Percentiles rank a stretch among this genome's conserved stretches.
phyloP scores from a whole-genome alignment of 2,888 invertebrate species.

The Sarcophaga variegata region DNA sequence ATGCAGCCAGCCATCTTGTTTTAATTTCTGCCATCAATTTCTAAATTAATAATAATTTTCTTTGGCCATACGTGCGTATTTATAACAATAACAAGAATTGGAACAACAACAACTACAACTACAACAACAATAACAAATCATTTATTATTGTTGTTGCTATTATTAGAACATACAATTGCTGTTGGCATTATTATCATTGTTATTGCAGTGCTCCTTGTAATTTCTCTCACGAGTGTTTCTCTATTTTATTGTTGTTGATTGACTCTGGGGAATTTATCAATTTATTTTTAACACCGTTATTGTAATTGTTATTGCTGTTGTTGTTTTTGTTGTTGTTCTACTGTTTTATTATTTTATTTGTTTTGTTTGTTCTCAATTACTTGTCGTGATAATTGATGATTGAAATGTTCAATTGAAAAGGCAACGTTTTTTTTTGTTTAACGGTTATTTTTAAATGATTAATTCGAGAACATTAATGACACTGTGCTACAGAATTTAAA shows the following conservation, averaged over 20 bases:
- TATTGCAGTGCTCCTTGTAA: not conserved
- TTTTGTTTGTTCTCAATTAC: not conserved
- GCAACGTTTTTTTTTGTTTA: slow-evolving; percentile 4
- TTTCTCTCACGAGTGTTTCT: not conserved
- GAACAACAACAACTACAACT: too few relatives aligned
- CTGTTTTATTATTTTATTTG: too few relatives aligned
- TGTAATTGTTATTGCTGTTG: not conserved
- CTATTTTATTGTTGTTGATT: slow-evolving; percentile 2
- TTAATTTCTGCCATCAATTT: not conserved
- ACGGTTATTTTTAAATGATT: slow-evolving; percentile 7
- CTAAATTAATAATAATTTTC: not conserved
- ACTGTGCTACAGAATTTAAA: too few relatives aligned
- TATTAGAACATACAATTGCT: too few relatives aligned
- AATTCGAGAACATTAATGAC: not conserved
- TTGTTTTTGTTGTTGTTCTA: not conserved
- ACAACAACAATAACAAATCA: too few relatives aligned
- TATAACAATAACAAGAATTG: too few relatives aligned
- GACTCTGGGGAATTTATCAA: not conserved
- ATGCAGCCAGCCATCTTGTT: not conserved
- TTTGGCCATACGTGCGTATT: not conserved
- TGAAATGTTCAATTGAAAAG: slow-evolving; percentile 22
- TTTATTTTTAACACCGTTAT: not conserved
- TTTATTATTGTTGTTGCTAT: too few relatives aligned
- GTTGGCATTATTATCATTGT: too few relatives aligned
- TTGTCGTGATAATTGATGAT: slow-evolving; percentile 10